Percentiles rank a stretch among this genome's conserved stretches.
These are phyloP conservation scores for Lepisosteus osseus DNA, from an alignment of 2,113 vertebrate genomes.

Conservation along the genomic window DNA sequence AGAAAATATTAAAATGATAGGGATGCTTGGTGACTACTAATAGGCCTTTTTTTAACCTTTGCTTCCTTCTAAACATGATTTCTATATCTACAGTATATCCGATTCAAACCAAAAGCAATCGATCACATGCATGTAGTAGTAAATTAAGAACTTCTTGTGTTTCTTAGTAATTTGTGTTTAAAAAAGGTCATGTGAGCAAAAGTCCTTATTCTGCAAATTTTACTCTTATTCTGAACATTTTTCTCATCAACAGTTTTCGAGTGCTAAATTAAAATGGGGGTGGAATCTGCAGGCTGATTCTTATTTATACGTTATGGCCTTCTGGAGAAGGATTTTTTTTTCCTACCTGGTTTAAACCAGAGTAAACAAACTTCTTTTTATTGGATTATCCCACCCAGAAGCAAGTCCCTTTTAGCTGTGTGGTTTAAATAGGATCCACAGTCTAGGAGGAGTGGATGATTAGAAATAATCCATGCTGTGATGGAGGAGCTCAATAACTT, in stretches of 20 bases:
- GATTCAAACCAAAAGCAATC: too few relatives aligned
- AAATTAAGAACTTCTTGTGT: too few relatives aligned
- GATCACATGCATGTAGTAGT: not conserved
- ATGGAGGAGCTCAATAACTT: conserved; percentile 6
- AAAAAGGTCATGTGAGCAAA: too few relatives aligned
- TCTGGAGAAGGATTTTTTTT: too few relatives aligned
- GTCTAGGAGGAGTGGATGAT: conserved; percentile 19
- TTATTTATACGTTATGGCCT: too few relatives aligned
- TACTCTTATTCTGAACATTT: too few relatives aligned
- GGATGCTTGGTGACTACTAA: not conserved
- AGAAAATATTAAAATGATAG: not conserved
- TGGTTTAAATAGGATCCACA: conserved; percentile 19
- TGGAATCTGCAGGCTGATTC: too few relatives aligned
- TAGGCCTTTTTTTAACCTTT: not conserved
- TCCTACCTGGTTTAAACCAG: not conserved
- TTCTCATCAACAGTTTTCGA: too few relatives aligned
- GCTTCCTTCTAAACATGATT: not conserved
- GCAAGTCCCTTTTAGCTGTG: conserved; percentile 15
- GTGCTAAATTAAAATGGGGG: too few relatives aligned
- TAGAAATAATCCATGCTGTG: conserved; percentile 12
- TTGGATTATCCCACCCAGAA: conserved; percentile 19
- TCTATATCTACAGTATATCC: not conserved
- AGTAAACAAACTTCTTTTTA: conserved; percentile 17
- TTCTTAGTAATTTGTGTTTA: too few relatives aligned
- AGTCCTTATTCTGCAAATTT: too few relatives aligned